These are phyloP conservation scores for Ectobius pallidus DNA, from an alignment of 2,888 invertebrate species.

Conservation along the genomic window DNA sequence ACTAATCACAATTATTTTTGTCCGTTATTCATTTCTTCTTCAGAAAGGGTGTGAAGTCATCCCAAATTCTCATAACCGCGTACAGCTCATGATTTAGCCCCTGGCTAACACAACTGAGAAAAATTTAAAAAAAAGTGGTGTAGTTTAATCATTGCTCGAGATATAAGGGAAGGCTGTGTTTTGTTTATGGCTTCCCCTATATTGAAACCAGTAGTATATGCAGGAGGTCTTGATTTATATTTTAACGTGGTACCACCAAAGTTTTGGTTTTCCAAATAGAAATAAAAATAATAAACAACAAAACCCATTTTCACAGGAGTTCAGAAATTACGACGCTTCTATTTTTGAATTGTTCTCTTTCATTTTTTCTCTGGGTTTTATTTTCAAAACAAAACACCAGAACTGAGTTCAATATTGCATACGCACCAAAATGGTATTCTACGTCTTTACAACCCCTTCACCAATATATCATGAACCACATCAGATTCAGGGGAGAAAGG, in stretches of 20 bases:
- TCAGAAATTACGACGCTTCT: slow-evolving; percentile 13
- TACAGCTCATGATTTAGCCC: background rate
- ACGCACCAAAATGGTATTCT: slow-evolving; percentile 24
- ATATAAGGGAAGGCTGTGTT: background rate
- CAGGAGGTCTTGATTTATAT: slow-evolving; percentile 16
- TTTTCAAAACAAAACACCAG: background rate
- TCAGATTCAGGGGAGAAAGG: slow-evolving; percentile 15
- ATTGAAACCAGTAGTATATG: slow-evolving; percentile 2
- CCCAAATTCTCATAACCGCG: background rate
- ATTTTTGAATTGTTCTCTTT: background rate
- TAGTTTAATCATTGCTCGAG: slow-evolving; percentile 3
- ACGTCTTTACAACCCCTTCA: slow-evolving; percentile 21
- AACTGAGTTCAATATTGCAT: slow-evolving; percentile 16
- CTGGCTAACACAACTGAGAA: background rate
- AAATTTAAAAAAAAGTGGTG: background rate
- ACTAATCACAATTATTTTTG: background rate
- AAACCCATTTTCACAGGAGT: slow-evolving; percentile 28
- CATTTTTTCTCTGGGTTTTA: background rate
- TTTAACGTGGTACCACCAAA: slow-evolving; percentile 16
- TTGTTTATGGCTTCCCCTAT: slow-evolving; percentile 12
- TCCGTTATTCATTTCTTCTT: background rate
- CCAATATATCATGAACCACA: slow-evolving; percentile 29
- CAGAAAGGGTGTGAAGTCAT: background rate
- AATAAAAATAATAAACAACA: slow-evolving; percentile 23
- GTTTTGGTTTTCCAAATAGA: slow-evolving; percentile 17